A percentile compares a stretch with the other conserved stretches of the same genome.
phyloP scores from a whole-genome alignment of 2,797 vertebrate genomes.

The Myiothlypis coronata region DNA sequence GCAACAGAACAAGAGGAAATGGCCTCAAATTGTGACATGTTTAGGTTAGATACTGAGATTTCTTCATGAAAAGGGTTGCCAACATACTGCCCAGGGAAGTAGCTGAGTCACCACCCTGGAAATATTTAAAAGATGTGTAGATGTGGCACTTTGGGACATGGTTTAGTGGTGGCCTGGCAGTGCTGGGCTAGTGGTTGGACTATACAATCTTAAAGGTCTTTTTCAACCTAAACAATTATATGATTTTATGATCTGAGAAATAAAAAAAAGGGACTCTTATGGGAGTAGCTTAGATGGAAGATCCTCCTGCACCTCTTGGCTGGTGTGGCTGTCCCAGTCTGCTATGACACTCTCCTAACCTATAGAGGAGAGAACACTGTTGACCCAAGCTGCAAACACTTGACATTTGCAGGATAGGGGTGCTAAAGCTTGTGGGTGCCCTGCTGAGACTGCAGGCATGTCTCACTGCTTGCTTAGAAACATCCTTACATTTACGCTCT shows the following conservation, averaged over 20 bases:
- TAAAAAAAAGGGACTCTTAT: background rate
- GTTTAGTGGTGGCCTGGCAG: background rate
- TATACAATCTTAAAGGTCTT: background rate
- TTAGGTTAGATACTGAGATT: background rate
- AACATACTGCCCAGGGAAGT: background rate
- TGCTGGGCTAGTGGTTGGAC: background rate
- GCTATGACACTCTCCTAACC: background rate
- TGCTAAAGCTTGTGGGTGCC: background rate
- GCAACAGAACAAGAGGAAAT: background rate
- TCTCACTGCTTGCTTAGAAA: background rate
- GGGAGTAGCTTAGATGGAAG: background rate
- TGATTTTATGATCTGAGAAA: background rate
- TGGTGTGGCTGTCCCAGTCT: background rate
- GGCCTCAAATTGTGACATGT: background rate
- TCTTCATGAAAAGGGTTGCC: background rate
- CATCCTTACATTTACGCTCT: background rate
- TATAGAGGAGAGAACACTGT: too few species aligned
- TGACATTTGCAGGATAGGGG: fast-evolving
- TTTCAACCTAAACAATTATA: background rate
- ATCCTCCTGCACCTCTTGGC: background rate
- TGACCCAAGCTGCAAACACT: background rate
- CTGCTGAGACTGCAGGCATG: background rate
- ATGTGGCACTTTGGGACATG: background rate
- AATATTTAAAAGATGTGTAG: background rate
- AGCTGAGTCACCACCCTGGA: background rate